phyloP scores from a whole-genome alignment of 2,797 vertebrate species.

The Trachops cirrhosus region DNA sequence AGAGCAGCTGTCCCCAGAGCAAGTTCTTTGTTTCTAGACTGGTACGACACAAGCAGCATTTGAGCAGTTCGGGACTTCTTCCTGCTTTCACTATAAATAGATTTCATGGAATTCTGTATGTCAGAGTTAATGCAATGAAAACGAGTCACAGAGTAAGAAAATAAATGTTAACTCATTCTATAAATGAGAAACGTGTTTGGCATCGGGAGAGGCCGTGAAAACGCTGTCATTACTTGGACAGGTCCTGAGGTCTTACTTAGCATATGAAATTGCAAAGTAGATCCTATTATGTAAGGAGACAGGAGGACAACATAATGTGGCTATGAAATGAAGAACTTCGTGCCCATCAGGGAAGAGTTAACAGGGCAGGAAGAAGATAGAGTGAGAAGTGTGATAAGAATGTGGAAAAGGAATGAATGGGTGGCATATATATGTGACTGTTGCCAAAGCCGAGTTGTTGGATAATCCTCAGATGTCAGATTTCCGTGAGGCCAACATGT shows the following conservation, averaged over 20 bases:
- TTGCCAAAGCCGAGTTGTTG: slow-evolving; percentile 61
- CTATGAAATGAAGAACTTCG: slow-evolving; percentile 53
- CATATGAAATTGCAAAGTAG: slow-evolving; percentile 48
- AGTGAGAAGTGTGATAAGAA: neutral
- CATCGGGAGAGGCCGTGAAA: slow-evolving; percentile 2
- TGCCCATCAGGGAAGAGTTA: slow-evolving; percentile 42
- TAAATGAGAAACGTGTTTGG: slow-evolving; percentile 65
- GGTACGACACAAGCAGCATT: slow-evolving; percentile 47
- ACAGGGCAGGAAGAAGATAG: neutral
- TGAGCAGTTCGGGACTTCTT: slow-evolving; percentile 66
- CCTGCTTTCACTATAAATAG: slow-evolving; percentile 71
- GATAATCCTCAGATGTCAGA: slow-evolving; percentile 85
- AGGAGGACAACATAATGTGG: neutral
- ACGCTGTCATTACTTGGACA: slow-evolving; percentile 52
- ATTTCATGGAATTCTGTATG: slow-evolving; percentile 59
- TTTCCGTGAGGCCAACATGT: slow-evolving; percentile 85
- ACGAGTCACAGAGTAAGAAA: slow-evolving; percentile 49
- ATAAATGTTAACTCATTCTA: slow-evolving; percentile 45
- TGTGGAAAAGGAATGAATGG: slow-evolving; percentile 39
- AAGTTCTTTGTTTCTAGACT: slow-evolving; percentile 66
- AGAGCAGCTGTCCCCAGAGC: slow-evolving; percentile 71
- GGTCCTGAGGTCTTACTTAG: slow-evolving; percentile 52
- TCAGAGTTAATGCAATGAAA: slow-evolving; percentile 63
- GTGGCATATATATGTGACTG: slow-evolving; percentile 66
- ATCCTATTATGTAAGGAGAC: slow-evolving; percentile 52